Percentiles rank a stretch among this genome's conserved stretches.
Evolutionary conservation across 2,113 vertebrate genomes (phyloP).

Genomic region (Cervus canadensis): DNA sequence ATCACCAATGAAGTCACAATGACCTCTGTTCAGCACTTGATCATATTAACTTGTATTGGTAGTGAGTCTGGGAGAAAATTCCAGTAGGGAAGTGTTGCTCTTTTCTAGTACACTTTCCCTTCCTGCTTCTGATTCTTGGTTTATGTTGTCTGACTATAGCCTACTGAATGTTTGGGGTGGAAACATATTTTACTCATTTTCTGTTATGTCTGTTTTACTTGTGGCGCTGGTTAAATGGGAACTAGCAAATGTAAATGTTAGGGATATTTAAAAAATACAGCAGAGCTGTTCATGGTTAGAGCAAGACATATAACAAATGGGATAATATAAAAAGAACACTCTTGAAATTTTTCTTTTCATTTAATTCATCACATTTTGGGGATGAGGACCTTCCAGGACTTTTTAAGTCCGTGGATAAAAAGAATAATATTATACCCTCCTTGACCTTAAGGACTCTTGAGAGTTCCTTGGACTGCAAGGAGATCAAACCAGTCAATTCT

Average conservation of each 20-base stretch:
- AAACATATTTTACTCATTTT: conserved; percentile 20
- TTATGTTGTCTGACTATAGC: background rate
- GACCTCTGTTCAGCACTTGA: background rate
- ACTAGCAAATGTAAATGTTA: conserved; percentile 20
- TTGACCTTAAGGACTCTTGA: background rate
- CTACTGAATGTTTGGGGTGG: background rate
- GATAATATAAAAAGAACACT: background rate
- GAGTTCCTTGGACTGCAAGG: background rate
- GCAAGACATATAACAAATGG: background rate
- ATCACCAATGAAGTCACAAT: background rate
- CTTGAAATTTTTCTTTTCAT: background rate
- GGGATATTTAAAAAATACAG: background rate
- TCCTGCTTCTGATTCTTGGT: background rate
- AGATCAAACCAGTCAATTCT: background rate
- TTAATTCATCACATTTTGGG: background rate
- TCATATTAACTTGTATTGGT: background rate
- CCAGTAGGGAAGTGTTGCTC: background rate
- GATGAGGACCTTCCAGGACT: background rate
- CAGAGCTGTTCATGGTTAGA: background rate
- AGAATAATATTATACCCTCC: background rate
- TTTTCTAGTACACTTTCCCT: background rate
- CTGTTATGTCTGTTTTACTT: conserved; percentile 8
- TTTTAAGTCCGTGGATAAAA: background rate
- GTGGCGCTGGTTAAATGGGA: background rate
- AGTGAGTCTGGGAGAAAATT: background rate